A percentile compares a stretch with the other conserved stretches of the same genome.
Evolutionary conservation across 2,888 invertebrate species (phyloP).

Genomic region (Sarcophaga variegata): DNA sequence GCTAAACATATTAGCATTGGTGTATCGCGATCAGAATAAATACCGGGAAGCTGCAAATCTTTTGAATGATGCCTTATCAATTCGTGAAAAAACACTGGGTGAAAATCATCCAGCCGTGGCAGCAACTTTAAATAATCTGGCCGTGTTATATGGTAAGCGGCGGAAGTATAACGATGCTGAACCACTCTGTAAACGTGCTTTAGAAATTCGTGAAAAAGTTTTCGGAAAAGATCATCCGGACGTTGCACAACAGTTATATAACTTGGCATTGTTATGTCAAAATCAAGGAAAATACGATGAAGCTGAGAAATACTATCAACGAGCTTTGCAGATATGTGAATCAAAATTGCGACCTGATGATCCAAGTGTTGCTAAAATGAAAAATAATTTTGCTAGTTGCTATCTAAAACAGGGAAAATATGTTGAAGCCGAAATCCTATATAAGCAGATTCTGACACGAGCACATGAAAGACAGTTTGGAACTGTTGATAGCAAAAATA

Average conservation of each 20-base stretch:
- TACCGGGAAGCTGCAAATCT: constrained; percentile 99
- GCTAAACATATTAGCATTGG: too few species aligned
- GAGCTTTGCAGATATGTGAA: constrained; percentile 99
- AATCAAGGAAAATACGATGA: constrained; percentile 99
- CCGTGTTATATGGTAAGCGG: constrained; percentile 98
- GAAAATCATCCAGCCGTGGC: constrained; percentile 99
- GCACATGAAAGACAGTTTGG: constrained; percentile 99
- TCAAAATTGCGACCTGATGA: constrained; percentile 97
- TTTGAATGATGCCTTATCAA: constrained; percentile 97
- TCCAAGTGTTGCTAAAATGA: constrained; percentile 99
- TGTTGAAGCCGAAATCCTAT: constrained; percentile 98
- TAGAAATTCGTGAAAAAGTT: constrained; percentile 99
- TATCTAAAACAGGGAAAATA: constrained; percentile 99
- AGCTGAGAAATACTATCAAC: constrained; percentile 97
- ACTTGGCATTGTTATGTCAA: constrained; percentile 98
- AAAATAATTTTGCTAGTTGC: constrained; percentile 99
- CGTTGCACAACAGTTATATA: constrained; percentile 99
- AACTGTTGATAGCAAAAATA: constrained; percentile 92
- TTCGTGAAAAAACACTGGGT: constrained; percentile 98
- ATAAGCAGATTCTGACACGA: constrained; percentile 98
- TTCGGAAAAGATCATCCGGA: constrained; percentile 99
- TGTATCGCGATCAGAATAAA: constrained; percentile 88
- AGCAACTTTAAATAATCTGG: constrained; percentile 99
- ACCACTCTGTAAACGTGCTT: constrained; percentile 98
- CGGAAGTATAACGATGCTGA: constrained; percentile 99